Evolutionary conservation across 1,140 invertebrate genomes (phyloP), one percentile per base, ranked within the genome.

Genomic region (Penaeus chinensis): DNA sequence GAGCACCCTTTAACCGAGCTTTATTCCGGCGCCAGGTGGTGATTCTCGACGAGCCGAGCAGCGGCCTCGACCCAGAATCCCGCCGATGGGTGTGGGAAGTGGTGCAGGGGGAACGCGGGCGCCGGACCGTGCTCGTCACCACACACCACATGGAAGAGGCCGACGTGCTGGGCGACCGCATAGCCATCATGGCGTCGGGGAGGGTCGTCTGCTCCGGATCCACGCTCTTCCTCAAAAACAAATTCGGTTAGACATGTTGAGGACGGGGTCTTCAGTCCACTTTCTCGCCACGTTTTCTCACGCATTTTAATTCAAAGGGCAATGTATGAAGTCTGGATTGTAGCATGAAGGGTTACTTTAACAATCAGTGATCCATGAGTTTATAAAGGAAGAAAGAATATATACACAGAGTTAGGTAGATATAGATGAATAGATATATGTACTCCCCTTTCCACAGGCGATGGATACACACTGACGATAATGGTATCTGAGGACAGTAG

Each of bases 101-200:
- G 19, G 90, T 90, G n/a, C 79, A 84, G 84, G 78, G 77, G 13
- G 89, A 90, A 82, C 83, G 88, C 37, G 83, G 84, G 18, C 66
- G 71, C 18, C 92, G 95, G 10, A 95, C 95, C 4, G 94, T 96
- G 66, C 94, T 96, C 63, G 91, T 96, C 78, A 95, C 95, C 0
- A 96, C 95, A 4, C 95, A 96, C 91, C 93, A 93, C 88, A 93
- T 93, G 93, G 93, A 93, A 82, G 93, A 93, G 90, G 92, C 92
- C 3, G 93, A 96, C 89, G 91, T 95, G 5, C 92, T 96, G 2
- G 95, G 95, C 5, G 95, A 96, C 90, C 91, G 95, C 77, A 95
- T 96, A 60, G 95, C 95, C 8, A 95, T 96, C 74, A 95, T 96
- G 47, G 93, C 94, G 16, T 92, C 94, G 85, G 95, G 95, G 61